Base-by-base conservation (phyloP, 2,797 vertebrate genomes). In the Tauraco hartlaubi region DNA sequence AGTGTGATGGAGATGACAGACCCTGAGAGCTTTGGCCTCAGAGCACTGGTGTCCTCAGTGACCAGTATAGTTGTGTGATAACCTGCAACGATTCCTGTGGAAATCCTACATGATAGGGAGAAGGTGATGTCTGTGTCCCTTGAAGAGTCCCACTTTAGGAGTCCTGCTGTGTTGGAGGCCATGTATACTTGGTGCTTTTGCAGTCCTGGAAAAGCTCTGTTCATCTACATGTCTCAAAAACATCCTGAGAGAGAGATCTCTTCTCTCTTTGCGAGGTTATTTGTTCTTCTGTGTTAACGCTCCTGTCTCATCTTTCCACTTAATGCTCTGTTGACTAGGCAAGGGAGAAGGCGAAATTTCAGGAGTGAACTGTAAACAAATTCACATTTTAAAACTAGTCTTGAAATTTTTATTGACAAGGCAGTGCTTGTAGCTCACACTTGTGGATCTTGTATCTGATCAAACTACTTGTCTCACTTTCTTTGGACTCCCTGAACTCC, bases 391-490 rank as follows among this genome's bases (percentile, higher is more conserved):
- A 52, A 61, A 62, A 10, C 9, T 19, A 49, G 12, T n/a, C 35
- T 61, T 43, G 44, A 62, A 46, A 11, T 17, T 81, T 76, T 68
- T 20, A 5, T 55, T 15, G 44, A 2, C 31, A 2, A 13, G 62
- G 77, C 52, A 26, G 15, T 2, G 23, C 51, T 6, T 4, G 72
- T 11, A 16, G 5, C 39, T 89, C 23, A 4, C 29, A 0, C 12
- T 1, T 0, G 1, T 20, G 55, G 54, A 4, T 62, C 12, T 6
- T 6, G 7, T 10, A 35, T 59, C 68, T 51, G 82, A 13, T 13
- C 18, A 15, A 8, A 11, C 22, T 6, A 7, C n/a, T 9, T 26
- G 12, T 29, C 59, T 55, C 33, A 0, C 16, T 22, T 33, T 25
- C 23, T 16, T 21, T 12, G n/a, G 39, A 16, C 35, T 11, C 68